Evolutionary conservation across 1,140 invertebrate genomes (phyloP).

Genomic region (Phenacoccus solenopsis): DNA sequence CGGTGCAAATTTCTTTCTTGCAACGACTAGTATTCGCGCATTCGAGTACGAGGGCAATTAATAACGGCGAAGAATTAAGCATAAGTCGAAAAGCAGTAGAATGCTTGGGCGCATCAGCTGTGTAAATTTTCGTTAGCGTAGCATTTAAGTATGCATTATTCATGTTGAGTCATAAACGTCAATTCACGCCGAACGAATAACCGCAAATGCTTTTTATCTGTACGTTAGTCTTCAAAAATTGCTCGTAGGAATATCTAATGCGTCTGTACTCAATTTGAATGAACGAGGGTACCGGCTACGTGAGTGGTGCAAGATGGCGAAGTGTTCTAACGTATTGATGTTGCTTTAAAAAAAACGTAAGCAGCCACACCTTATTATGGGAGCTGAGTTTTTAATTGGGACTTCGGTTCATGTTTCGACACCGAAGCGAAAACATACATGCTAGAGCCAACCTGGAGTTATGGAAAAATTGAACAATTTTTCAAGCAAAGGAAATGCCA

Average conservation of each 20-base stretch:
- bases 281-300: too few species aligned
- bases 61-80: neutral
- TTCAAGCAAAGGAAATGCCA: too few species aligned
- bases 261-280: neutral
- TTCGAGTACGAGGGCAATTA: neutral
- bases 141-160: neutral
- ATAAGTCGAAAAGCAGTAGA: neutral
- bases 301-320: neutral
- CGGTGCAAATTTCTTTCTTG: too few species aligned
- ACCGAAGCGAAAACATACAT: too few species aligned
- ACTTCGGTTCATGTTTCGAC: too few species aligned
- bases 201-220: neutral
- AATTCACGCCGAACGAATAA: neutral
- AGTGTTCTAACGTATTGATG: neutral
- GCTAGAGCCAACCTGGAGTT: too few species aligned
- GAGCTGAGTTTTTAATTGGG: too few species aligned
- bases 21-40: too few species aligned
- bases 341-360: too few species aligned
- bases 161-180: neutral
- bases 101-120: neutral
- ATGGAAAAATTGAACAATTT: too few species aligned
- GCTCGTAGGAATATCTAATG: neutral
- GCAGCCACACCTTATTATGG: too few species aligned
- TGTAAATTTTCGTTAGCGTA: too few species aligned
- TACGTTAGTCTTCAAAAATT: neutral